Percentiles rank a stretch among this genome's conserved stretches.
phyloP scores from a whole-genome alignment of 1,140 invertebrate genomes.

The Frieseomelitta varia region DNA sequence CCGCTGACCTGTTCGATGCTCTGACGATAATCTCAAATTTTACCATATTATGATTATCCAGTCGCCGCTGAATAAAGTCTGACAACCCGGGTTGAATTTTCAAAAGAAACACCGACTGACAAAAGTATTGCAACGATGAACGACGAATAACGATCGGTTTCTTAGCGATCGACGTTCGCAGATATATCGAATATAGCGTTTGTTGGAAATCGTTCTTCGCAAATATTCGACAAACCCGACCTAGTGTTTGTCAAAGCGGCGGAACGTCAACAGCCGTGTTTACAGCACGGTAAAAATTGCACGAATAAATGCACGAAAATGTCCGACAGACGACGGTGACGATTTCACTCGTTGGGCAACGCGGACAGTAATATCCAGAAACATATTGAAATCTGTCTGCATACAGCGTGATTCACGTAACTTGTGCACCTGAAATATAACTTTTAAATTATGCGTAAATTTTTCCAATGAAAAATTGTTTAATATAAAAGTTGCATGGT shows the following conservation, averaged over 20 bases:
- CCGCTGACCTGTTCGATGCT: no score
- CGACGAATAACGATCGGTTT: not conserved
- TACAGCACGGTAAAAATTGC: conserved; percentile 8
- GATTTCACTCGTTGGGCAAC: not conserved
- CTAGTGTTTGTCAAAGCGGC: conserved; percentile 28
- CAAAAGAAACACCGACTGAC: not conserved
- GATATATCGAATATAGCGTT: not conserved
- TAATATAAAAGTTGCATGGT: no score
- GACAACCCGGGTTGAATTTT: not conserved
- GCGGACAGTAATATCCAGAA: not conserved
- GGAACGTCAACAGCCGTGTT: not conserved
- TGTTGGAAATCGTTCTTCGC: conserved; percentile 29
- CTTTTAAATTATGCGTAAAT: no score
- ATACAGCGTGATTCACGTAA: no score
- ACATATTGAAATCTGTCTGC: not conserved
- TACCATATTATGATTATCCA: no score
- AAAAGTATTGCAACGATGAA: conserved; percentile 12
- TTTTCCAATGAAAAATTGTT: no score
- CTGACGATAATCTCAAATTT: no score
- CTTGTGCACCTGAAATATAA: no score
- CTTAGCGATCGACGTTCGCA: conserved; percentile 11
- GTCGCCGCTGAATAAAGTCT: not conserved
- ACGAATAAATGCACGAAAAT: conserved; percentile 26
- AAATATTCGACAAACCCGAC: conserved; percentile 3
- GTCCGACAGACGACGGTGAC: not conserved